Conservation (phyloP, 2,797 vertebrate genomes). For the Cynodonichthys magdalenae region DNA sequence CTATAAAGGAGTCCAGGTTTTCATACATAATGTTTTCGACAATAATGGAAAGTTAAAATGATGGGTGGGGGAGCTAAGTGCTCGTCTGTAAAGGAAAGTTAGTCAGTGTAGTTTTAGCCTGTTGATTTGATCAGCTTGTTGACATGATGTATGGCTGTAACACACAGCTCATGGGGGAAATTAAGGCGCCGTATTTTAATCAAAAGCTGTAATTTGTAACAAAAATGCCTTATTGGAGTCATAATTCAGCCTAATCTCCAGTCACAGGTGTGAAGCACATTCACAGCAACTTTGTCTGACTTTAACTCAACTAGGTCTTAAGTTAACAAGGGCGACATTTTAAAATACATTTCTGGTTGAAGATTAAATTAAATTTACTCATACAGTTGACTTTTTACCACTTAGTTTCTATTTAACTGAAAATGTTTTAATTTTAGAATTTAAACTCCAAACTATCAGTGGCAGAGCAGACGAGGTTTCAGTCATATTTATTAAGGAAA, state of each 20-base stretch:
- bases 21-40: neutral
- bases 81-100: slow-evolving; percentile 2
- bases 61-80: neutral
- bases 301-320: neutral
- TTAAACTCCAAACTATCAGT: no score
- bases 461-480: no score
- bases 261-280: neutral
- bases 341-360: neutral
- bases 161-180: neutral
- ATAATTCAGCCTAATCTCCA: slow-evolving; percentile 1
- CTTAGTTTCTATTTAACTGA: no score
- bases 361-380: neutral
- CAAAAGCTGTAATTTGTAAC: neutral
- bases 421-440: no score
- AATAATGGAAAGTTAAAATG: neutral
- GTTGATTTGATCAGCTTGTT: neutral
- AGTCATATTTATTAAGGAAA: no score
- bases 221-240: neutral
- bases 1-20: slow-evolving; percentile 2
- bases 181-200: neutral
- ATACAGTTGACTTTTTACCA: neutral
- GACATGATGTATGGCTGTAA: slow-evolving; percentile 4
- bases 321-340: neutral
- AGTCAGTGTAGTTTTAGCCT: neutral
- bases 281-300: neutral